Evolutionary conservation across 2,113 vertebrate genomes (phyloP), one percentile per base, ranked within the genome.

Genomic region (Amphiprion ocellaris): DNA sequence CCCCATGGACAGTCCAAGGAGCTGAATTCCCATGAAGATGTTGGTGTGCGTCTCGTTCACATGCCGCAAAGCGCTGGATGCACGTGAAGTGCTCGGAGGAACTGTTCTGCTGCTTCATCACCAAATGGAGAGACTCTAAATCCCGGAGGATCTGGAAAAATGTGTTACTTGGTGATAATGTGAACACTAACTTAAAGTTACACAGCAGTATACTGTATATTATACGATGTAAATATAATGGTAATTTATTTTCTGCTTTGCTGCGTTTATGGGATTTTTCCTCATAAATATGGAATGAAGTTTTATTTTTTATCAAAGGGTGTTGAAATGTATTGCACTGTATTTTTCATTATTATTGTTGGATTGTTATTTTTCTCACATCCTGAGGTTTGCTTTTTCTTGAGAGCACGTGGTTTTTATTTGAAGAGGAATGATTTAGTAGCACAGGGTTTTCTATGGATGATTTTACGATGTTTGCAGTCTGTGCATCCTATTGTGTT

Each of bases 171-270:
- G 60, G 54, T 73, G 75, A 79, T 69, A 68, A 69, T 7, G 28
- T 65, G 69, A 83, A 74, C 83, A 75, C 50, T 71, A 56, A 85
- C 80, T 82, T 78, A 44, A 78, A 59, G 49, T 74, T 61, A 74
- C 41, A 69, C 59, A 77, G 75, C 81, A 88, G 85, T 86, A 65
- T 54, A 33, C 47, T 87, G 81, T 91, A 86, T 64, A 88, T 89
- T 87, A 73, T 89, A 84, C 65, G 60, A 84, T 92, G 89, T 92
- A 92, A 88, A 92, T 91, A 92, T 67, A 69, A 82, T 65, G 70
- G 55, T 91, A 85, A 93, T 91, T 90, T 92, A 86, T 92, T 90
- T 89, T 90, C 74, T 82, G 86, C 86, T 89, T 89, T 83, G 80
- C 84, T 87, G 84, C 75, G 1, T 91, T 89, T 87, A 80, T 84